Percentiles rank a stretch among this genome's conserved stretches.
phyloP scores from a whole-genome alignment of 2,888 invertebrate species.

The Luffia ferchaultella region DNA sequence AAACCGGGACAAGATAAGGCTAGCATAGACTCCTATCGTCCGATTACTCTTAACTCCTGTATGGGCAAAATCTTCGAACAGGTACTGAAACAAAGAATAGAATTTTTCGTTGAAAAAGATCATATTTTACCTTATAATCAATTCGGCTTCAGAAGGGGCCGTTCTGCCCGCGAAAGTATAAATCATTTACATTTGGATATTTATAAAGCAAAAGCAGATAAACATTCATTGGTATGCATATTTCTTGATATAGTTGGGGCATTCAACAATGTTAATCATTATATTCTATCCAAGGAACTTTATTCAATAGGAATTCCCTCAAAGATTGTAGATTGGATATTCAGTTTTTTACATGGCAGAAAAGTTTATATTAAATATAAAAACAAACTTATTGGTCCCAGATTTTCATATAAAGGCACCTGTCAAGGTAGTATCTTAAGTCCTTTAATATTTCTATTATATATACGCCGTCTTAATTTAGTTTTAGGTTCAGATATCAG shows the following conservation, averaged over 20 bases:
- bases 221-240: background rate
- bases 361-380: conserved; percentile 12
- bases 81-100: conserved; percentile 12
- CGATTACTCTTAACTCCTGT: conserved; percentile 14
- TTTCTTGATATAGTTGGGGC: conserved; percentile 10
- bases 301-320: conserved; percentile 8
- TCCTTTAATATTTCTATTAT: conserved; percentile 9
- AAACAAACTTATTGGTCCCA: conserved; percentile 9
- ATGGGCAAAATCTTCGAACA: conserved; percentile 15
- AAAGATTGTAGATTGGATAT: conserved; percentile 12
- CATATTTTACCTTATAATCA: conserved; percentile 10
- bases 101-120: conserved; percentile 9
- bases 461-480: conserved; percentile 10
- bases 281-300: conserved; percentile 5
- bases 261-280: conserved; percentile 10
- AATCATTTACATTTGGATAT: conserved; percentile 1
- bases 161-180: conserved; percentile 3
- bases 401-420: conserved; percentile 9
- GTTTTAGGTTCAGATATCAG: conserved; percentile 9
- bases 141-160: conserved; percentile 9
- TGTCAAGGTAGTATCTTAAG: conserved; percentile 13
- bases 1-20: conserved; percentile 11
- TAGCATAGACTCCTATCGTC: conserved; percentile 11
- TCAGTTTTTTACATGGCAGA: conserved; percentile 10
- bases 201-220: background rate